Evolutionary conservation across 2,113 vertebrate species (phyloP), one percentile per base, ranked within the genome.

Genomic region (Pseudorasbora parva): DNA sequence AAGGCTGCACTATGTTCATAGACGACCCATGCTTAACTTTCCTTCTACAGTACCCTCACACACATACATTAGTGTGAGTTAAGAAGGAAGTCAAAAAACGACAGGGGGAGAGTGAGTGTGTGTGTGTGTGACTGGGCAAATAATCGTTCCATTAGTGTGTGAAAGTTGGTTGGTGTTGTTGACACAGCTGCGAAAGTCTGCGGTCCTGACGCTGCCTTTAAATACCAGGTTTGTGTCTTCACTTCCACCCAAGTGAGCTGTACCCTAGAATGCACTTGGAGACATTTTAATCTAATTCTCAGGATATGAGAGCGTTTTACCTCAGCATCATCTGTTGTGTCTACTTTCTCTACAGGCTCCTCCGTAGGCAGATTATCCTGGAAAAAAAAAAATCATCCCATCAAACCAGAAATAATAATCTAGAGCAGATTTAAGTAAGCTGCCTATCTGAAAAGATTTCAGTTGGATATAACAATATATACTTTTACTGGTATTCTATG

Each of bases 171-270:
- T 33, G 49, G 69, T 90, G 89, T 74, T 89, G 81, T 93, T 93
- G 91, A 93, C 91, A 93, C 93, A 94, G 93, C 92, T 93, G 93
- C 83, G 84, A 47, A 27, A 47, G 37, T 76, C 85, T 49, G 78
- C 3, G 21, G 8, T 69, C 30, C 30, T 56, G 27, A 81, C 27
- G 11, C 45, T 81, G 78, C 64, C 6, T 54, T 81, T 56, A 56
- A 41, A 79, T 62, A 60, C 33, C 41, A 45, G 14, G 9, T 23
- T 45, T 78, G 75, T 59, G 37, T 25, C 14, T 77, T 43, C 8
- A 57, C 33, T 15, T 37, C 75, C 8, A 60, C 56, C 59, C 75
- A 25, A 17, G 75, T 43, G 21, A 25, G 33, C 14, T 78, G 37
- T 78, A 59, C n/a, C 23, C 54, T 59, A 43, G 14, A 45, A 59